Evolutionary conservation across 2,113 vertebrate species (phyloP).

Genomic region (Columbina picui): DNA sequence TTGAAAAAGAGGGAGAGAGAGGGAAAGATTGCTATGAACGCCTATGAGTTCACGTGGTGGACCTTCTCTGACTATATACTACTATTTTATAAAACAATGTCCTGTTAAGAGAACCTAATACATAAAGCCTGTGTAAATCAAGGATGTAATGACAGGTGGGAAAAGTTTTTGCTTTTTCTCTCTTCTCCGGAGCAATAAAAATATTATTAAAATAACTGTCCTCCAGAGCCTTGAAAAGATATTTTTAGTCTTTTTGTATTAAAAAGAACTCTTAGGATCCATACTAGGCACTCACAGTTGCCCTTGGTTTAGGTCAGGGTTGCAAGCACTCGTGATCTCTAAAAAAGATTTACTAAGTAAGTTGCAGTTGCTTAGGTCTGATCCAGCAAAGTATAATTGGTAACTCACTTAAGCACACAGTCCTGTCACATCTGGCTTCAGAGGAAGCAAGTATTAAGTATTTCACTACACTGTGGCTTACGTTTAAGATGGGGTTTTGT

Average conservation of each 20-base stretch:
- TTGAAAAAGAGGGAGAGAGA: background rate
- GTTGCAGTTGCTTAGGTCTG: background rate
- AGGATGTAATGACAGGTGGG: background rate
- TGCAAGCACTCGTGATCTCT: background rate
- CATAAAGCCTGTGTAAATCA: background rate
- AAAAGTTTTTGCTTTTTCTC: background rate
- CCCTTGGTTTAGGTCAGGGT: background rate
- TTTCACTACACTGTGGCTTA: background rate
- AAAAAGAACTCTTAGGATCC: accelerated
- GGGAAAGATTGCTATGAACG: background rate
- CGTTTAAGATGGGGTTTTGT: background rate
- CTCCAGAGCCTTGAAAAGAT: background rate
- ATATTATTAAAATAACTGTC: background rate
- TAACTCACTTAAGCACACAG: background rate
- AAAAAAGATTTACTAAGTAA: background rate
- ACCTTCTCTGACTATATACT: background rate
- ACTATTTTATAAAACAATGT: background rate
- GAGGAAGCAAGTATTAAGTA: background rate
- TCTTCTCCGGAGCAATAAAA: background rate
- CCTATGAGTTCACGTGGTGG: background rate
- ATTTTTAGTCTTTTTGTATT: background rate
- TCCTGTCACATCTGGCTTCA: background rate
- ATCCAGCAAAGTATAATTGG: background rate
- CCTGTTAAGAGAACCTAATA: background rate
- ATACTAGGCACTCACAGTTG: background rate